Evolutionary conservation across 92 coral and sea anemone genomes (phyloP).

Genomic region (Chrysogorgia sp.): DNA sequence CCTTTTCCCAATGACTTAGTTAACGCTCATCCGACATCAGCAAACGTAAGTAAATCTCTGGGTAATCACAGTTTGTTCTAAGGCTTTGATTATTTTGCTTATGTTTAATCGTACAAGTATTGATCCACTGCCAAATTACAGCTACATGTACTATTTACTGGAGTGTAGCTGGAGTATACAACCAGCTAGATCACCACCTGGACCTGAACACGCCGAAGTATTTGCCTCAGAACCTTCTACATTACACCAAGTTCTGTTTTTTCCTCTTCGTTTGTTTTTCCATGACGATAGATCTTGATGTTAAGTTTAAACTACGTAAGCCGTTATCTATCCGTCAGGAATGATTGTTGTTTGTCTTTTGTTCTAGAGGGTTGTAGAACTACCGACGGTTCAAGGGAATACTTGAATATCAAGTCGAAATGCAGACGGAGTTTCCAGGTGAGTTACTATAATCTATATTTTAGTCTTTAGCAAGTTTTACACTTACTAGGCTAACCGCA

Average conservation of each 20-base stretch:
- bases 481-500: constrained; percentile 37
- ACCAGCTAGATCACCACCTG: constrained; percentile 29
- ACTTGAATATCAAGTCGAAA: constrained; percentile 24
- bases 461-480: not conserved
- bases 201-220: constrained; percentile 14
- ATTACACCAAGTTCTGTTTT: constrained; percentile 13
- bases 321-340: not conserved
- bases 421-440: constrained; percentile 42
- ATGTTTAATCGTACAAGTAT: constrained; percentile 10
- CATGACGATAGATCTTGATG: not conserved
- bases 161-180: too few species aligned
- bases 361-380: constrained; percentile 17
- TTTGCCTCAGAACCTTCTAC: constrained; percentile 8
- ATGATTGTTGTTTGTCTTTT: constrained; percentile 26
- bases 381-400: constrained; percentile 35
- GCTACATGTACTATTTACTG: too few species aligned
- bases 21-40: not conserved
- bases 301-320: not conserved
- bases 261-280: not conserved
- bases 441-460: constrained; percentile 10
- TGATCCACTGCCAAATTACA: constrained; percentile 17
- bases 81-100: not conserved
- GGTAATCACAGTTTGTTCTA: not conserved
- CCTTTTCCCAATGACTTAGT: constrained; percentile 4
- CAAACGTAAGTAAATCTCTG: constrained; percentile 1